Conservation (phyloP, 2,113 vertebrate genomes). For the Notechis scutatus region DNA sequence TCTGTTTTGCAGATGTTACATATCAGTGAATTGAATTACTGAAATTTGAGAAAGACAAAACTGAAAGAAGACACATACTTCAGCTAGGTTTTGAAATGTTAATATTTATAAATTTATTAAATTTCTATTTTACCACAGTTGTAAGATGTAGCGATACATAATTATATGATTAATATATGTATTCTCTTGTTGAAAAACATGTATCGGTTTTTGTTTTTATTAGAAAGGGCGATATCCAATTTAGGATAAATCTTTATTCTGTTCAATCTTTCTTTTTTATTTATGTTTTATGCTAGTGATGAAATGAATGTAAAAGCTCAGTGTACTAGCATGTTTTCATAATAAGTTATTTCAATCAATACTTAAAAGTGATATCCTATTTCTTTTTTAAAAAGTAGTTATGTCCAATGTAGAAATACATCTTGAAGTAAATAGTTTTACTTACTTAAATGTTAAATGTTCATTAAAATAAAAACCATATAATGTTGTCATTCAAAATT, state of each 20-base stretch:
- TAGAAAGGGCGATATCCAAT: not conserved
- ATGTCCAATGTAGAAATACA: not conserved
- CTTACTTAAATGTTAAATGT: not conserved
- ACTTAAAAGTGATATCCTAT: not conserved
- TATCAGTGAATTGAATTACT: not conserved
- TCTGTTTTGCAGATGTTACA: not conserved
- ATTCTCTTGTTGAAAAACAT: not conserved
- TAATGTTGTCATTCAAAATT: not conserved
- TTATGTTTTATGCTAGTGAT: rapidly evolving
- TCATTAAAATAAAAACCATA: not conserved
- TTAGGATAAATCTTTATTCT: not conserved
- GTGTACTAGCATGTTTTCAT: conserved; percentile 10
- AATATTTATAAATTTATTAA: not conserved
- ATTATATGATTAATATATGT: not conserved
- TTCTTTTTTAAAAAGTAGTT: not conserved
- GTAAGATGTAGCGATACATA: not conserved
- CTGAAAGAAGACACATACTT: not conserved
- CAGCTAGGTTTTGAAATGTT: not conserved
- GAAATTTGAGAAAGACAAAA: not conserved
- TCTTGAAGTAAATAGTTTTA: not conserved
- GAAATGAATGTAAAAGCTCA: conserved; percentile 9
- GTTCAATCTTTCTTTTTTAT: not conserved
- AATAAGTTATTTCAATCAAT: conserved; percentile 13
- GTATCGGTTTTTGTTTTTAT: not conserved
- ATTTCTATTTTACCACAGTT: not conserved